These are phyloP conservation scores for Hydrochoerus hydrochaeris DNA, from an alignment of 2,113 vertebrate genomes.

Conservation along the genomic window DNA sequence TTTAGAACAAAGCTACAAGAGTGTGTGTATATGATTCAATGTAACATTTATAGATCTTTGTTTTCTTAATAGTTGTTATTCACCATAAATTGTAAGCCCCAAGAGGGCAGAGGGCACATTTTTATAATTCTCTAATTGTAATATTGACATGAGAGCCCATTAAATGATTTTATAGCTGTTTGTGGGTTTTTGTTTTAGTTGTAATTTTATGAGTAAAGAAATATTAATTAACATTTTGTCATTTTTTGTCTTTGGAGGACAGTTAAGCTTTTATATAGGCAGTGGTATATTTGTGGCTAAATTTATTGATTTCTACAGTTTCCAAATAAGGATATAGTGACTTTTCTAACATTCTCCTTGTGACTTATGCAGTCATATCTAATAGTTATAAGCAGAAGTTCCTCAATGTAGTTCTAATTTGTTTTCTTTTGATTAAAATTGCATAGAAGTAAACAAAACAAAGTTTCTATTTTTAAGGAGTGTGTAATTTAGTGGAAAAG, in stretches of 20 bases:
- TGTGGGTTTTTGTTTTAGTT: background rate
- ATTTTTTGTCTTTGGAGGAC: background rate
- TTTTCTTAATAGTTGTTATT: background rate
- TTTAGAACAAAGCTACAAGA: background rate
- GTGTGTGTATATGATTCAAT: background rate
- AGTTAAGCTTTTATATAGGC: background rate
- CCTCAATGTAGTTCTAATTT: background rate
- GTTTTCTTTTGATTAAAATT: background rate
- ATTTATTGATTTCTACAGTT: background rate
- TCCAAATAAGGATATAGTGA: background rate
- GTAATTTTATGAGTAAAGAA: background rate
- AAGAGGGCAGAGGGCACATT: background rate
- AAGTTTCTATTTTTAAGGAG: background rate
- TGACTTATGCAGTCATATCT: background rate
- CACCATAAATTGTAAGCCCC: background rate
- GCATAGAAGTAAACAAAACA: background rate
- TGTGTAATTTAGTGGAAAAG: background rate
- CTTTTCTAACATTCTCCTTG: background rate
- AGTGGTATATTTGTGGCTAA: background rate
- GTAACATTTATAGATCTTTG: background rate
- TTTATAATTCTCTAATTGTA: conserved; percentile 24
- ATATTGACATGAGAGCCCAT: background rate
- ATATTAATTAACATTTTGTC: background rate
- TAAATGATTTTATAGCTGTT: background rate
- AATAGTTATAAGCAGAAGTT: background rate